Conservation (phyloP, 2,888 invertebrate genomes). For the Caenorhabditis sp. region DNA sequence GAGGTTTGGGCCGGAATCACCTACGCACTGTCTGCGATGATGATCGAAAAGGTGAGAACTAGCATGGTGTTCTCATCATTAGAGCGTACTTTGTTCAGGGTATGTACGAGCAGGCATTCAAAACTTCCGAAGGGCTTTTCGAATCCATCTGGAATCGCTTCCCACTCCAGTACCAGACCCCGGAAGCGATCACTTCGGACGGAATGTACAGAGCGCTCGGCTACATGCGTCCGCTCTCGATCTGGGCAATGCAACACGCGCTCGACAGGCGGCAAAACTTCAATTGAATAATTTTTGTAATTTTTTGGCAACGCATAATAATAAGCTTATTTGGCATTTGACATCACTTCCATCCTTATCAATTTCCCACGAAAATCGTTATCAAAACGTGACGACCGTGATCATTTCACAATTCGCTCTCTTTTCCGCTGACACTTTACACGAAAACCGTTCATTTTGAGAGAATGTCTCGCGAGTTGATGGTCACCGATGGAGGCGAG, state of each 20-base stretch:
- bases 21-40: conserved; percentile 87
- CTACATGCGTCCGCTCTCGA: conserved; percentile 92
- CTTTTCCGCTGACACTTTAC: too few species aligned
- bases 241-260: conserved; percentile 92
- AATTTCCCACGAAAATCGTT: too few species aligned
- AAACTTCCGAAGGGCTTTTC: conserved; percentile 90
- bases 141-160: conserved; percentile 86
- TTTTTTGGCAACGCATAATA: too few species aligned
- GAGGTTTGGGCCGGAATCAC: conserved; percentile 95
- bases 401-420: too few species aligned
- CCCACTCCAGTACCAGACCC: conserved; percentile 82
- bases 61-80: neutral
- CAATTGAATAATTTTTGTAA: neutral
- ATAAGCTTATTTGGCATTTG: too few species aligned
- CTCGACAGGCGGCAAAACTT: too few species aligned
- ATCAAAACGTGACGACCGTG: too few species aligned
- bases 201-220: conserved; percentile 87
- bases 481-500: conserved; percentile 51
- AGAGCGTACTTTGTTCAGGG: too few species aligned
- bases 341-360: too few species aligned
- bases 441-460: too few species aligned
- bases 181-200: conserved; percentile 88
- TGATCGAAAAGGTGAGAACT: conserved; percentile 82
- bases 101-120: conserved; percentile 89
- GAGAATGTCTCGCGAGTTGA: conserved; percentile 54